Percentiles rank a stretch among this genome's conserved stretches.
Conservation (phyloP, 2,797 vertebrate species). For the Alexandromys oeconomus region DNA sequence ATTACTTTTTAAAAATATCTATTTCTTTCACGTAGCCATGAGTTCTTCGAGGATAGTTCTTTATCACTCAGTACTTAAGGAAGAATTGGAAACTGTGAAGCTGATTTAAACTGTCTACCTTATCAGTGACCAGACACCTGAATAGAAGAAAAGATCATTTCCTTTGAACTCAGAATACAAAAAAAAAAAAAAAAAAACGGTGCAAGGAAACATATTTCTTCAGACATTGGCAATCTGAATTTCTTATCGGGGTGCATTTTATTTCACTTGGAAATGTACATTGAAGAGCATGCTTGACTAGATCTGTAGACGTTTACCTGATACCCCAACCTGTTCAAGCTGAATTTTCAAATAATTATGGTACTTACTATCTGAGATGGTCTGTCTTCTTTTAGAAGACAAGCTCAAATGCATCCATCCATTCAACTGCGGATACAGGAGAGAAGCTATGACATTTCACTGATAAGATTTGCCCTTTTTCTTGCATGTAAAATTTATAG, state of each 20-base stretch:
- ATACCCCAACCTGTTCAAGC: background rate
- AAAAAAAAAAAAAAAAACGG: background rate
- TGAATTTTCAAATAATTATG: constrained; percentile 4
- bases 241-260: background rate
- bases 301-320: background rate
- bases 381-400: background rate
- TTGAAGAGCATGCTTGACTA: background rate
- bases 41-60: background rate
- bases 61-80: background rate
- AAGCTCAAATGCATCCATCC: background rate
- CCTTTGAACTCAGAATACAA: background rate
- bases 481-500: constrained; percentile 33
- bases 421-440: background rate
- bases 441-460: background rate
- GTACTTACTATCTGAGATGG: background rate
- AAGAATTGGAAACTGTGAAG: constrained; percentile 9
- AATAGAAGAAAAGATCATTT: background rate
- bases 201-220: background rate
- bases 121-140: background rate
- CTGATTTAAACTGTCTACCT: background rate
- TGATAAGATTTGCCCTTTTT: background rate
- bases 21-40: background rate
- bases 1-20: background rate
- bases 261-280: background rate
- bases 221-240: background rate